Conservation (phyloP, 2,113 vertebrate species). For the Nyctibius bracteatus region DNA sequence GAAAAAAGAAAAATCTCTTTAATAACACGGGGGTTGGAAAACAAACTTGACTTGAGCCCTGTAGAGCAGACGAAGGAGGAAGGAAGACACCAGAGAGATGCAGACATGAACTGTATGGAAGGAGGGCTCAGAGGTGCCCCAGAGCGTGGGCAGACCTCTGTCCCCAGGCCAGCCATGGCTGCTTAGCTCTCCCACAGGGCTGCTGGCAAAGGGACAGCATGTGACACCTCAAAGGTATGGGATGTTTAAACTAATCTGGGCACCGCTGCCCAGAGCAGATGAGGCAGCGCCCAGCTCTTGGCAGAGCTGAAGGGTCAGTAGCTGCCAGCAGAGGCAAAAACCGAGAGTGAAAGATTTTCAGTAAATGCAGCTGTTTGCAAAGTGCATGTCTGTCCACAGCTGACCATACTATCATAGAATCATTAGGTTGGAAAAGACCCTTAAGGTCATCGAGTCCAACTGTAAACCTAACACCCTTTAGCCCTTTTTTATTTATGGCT, state of each 20-base stretch:
- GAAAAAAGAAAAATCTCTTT: not conserved
- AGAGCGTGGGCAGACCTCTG: accelerated
- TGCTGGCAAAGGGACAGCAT: not conserved
- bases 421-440: not conserved
- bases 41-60: not conserved
- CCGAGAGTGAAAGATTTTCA: not conserved
- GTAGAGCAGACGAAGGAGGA: not conserved
- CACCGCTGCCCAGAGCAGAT: not conserved
- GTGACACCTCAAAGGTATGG: accelerated
- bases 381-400: not conserved
- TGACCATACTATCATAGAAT: not conserved
- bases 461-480: not conserved
- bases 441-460: not conserved
- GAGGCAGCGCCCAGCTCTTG: not conserved
- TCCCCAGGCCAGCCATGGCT: accelerated
- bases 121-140: not conserved
- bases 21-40: not conserved
- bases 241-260: not conserved
- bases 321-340: not conserved
- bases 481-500: not conserved
- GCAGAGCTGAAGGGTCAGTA: not conserved
- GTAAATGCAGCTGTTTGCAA: not conserved
- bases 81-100: not conserved
- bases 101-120: not conserved
- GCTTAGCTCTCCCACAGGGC: not conserved